These are phyloP conservation scores for Strongylocentrotus purpuratus DNA, from an alignment of 35 echinoderm and acorn worm genomes.

Conservation along the genomic window DNA sequence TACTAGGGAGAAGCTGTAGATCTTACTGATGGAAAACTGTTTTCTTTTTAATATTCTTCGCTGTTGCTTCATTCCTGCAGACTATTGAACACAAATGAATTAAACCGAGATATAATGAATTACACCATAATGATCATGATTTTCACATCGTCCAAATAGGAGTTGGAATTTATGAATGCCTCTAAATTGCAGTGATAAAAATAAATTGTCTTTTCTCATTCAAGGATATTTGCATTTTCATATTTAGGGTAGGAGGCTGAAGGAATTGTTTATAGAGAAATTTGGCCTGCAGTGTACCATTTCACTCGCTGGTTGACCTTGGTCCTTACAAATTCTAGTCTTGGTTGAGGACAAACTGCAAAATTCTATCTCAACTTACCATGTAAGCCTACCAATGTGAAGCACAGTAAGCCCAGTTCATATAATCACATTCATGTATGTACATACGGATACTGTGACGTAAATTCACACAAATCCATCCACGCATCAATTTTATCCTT, in stretches of 20 bases:
- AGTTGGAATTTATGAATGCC: background rate
- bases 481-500: background rate
- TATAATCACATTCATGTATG: background rate
- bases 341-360: background rate
- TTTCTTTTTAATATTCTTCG: background rate
- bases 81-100: too few species aligned
- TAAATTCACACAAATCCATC: constrained; percentile 27
- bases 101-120: too few species aligned
- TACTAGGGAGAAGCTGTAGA: background rate
- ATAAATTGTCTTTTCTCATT: background rate
- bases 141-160: too few species aligned
- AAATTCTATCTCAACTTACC: background rate
- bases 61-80: background rate
- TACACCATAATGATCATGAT: too few species aligned
- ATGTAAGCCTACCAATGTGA: background rate
- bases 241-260: background rate
- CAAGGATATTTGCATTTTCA: background rate
- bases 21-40: background rate
- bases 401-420: background rate
- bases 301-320: background rate
- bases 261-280: background rate
- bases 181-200: background rate
- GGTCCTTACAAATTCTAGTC: too few species aligned
- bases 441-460: constrained; percentile 1
- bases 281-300: background rate